A percentile compares a stretch with the other conserved stretches of the same genome.
Conservation (phyloP, 1,140 invertebrate genomes). For the Sesamia nonagrioides region DNA sequence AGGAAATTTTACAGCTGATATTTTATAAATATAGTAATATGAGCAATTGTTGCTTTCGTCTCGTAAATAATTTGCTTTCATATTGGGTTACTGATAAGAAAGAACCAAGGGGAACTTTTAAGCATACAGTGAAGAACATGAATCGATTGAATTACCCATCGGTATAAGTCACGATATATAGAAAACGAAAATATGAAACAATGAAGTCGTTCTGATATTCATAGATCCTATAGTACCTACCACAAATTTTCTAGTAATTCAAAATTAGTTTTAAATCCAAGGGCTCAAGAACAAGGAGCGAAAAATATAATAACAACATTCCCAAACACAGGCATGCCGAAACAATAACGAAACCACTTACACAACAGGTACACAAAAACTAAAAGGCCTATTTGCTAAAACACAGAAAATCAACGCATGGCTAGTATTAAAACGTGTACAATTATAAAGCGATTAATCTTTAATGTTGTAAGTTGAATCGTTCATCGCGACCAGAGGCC, state of each 20-base stretch:
- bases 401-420: conserved; percentile 25
- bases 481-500: conserved; percentile 30
- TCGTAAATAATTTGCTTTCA: background rate
- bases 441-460: conserved; percentile 39
- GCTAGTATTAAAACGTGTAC: conserved; percentile 38
- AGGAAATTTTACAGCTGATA: conserved; percentile 6
- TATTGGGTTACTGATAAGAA: background rate
- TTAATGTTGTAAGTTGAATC: conserved; percentile 35
- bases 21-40: background rate
- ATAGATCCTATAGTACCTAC: no score
- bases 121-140: no score
- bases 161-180: background rate
- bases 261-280: background rate
- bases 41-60: background rate
- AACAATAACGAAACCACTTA: conserved; percentile 5
- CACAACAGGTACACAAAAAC: conserved; percentile 34
- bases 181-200: no score
- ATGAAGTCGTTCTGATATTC: no score
- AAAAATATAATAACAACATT: conserved; percentile 8
- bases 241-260: no score
- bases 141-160: background rate
- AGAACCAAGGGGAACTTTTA: background rate
- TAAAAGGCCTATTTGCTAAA: conserved; percentile 33
- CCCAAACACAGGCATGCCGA: background rate
- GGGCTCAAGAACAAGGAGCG: background rate